These are phyloP conservation scores for Drosophila nr. perissopoda DNA, from an alignment of 2,888 invertebrate species.

Conservation along the genomic window DNA sequence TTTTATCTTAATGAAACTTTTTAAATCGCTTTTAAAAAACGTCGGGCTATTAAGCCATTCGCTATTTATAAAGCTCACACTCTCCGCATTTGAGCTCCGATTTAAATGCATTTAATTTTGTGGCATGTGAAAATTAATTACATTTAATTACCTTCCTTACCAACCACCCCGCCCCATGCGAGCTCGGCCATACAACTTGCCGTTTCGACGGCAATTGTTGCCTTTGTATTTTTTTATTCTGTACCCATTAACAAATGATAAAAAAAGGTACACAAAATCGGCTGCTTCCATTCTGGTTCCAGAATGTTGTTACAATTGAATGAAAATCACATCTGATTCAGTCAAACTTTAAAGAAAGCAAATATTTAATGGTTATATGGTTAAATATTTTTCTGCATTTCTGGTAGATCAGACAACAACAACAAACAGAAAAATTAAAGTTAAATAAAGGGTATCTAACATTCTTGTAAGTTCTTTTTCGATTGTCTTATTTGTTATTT, in stretches of 20 bases:
- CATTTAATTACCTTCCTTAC: conserved; percentile 71
- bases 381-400: background rate
- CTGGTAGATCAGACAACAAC: background rate
- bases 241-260: background rate
- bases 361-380: background rate
- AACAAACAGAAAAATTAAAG: background rate
- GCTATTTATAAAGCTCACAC: conserved; percentile 74
- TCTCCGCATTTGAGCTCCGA: conserved; percentile 67
- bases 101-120: conserved; percentile 76
- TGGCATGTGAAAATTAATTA: conserved; percentile 79
- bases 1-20: conserved; percentile 80
- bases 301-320: background rate
- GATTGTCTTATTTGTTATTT: background rate
- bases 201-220: conserved; percentile 47
- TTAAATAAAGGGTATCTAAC: background rate
- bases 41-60: conserved; percentile 63
- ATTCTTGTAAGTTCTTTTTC: background rate
- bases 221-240: conserved; percentile 25
- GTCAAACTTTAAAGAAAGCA: background rate
- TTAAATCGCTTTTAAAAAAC: conserved; percentile 75
- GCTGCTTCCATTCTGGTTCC: background rate
- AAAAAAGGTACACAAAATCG: background rate
- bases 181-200: conserved; percentile 52
- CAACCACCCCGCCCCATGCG: conserved; percentile 12
- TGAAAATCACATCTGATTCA: background rate